Base-by-base conservation (phyloP, 2,888 invertebrate species). In the Thymelicus acteon region DNA sequence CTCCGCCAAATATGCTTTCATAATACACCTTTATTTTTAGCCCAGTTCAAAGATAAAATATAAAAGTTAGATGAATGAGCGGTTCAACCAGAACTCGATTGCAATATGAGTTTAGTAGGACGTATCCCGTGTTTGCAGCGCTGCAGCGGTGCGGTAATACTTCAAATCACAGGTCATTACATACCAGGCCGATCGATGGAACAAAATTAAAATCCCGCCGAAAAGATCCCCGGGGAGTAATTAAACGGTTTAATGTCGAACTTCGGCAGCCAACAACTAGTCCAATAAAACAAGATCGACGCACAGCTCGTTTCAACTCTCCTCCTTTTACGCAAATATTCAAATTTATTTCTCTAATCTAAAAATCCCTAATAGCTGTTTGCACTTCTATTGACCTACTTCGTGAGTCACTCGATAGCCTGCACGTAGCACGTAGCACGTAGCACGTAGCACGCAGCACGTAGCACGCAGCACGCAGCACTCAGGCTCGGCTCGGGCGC, bases 201-300 rank as follows among this genome's bases (percentile, higher is more conserved):
- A 67, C 60, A 60, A 48, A 49, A 52, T 54, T 61, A 54, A 68
- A 61, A 52, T 54, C 61, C 61, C 12, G 68, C 61, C 47, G 52
- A 62, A 47, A 61, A 44, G 40, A 37, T 40, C 67, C 44, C 15
- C 44, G 10, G 61, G 68, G 61, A 6, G 54, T 47, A 61, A 62
- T 61, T 61, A 68, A 61, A 61, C 24, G 67, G 40, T 60, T 49
- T 67, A 60, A 67, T 40, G 67, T 67, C 52, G 12, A 60, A 60
- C 39, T 67, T 60, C 13, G 60, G 48, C 19, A 39, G 48, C 47
- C 15, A 47, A 10, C 67, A 67, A 60, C 57, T 60, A 58, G 37
- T 19, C 58, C 58, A 48, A 49, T 67, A 60, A 67, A 67, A 67
- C 52, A 60, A 19, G 60, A 52, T 52, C 67, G 52, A 40, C 49